These are phyloP conservation scores for Metaphire vulgaris DNA, from an alignment of 1,140 invertebrate genomes.

Conservation along the genomic window DNA sequence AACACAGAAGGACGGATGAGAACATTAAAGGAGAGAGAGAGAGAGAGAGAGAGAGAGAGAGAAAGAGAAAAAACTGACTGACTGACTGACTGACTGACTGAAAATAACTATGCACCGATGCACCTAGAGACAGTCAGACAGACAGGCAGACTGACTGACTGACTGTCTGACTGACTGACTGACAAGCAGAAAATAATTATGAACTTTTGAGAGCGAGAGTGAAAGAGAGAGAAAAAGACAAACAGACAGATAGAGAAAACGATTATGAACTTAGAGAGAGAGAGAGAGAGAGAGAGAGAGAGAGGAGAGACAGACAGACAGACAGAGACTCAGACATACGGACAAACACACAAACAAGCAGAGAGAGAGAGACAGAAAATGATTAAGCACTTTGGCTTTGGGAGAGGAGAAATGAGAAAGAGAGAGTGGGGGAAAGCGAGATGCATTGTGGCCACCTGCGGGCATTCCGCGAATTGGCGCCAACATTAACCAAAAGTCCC, in stretches of 20 bases:
- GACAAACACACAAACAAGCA: neutral
- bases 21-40: neutral
- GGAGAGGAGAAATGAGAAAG: neutral
- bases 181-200: neutral
- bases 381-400: too few relatives aligned
- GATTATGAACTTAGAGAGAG: neutral
- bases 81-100: too few relatives aligned
- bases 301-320: neutral
- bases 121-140: neutral
- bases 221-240: neutral
- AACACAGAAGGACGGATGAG: neutral
- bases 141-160: neutral
- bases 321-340: neutral
- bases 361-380: neutral
- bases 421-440: neutral
- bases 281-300: neutral
- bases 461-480: too few relatives aligned
- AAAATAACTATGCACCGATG: too few relatives aligned
- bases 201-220: neutral
- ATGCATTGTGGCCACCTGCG: too few relatives aligned
- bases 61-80: neutral
- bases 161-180: neutral
- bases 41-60: conserved; percentile 1
- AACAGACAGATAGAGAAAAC: neutral
- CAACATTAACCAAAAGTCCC: too few relatives aligned